Conservation (phyloP, 2,888 invertebrate genomes). For the Amiota mariae region DNA sequence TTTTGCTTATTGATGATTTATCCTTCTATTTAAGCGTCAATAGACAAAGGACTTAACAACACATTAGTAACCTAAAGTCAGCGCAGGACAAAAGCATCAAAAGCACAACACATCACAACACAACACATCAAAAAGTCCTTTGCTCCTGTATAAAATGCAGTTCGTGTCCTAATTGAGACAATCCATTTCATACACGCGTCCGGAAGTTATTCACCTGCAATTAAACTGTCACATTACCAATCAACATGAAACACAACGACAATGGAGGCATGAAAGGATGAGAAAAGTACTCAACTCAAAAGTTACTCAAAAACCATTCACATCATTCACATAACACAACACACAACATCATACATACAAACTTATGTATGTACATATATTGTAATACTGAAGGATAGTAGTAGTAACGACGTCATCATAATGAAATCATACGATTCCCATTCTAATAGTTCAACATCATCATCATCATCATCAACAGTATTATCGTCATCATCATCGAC, state of each 20-base stretch:
- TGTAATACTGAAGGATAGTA: too few species aligned
- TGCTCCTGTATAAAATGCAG: conserved; percentile 27
- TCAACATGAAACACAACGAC: conserved; percentile 30
- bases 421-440: too few species aligned
- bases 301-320: conserved; percentile 56
- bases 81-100: conserved; percentile 62
- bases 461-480: conserved; percentile 4
- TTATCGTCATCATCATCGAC: neutral
- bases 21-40: conserved; percentile 16
- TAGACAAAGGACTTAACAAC: conserved; percentile 35
- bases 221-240: conserved; percentile 70
- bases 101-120: conserved; percentile 47
- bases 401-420: neutral
- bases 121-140: conserved; percentile 58
- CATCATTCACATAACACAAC: conserved; percentile 6
- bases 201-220: conserved; percentile 69
- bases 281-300: conserved; percentile 51
- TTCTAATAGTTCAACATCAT: neutral
- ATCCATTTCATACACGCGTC: conserved; percentile 47
- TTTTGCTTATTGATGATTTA: too few species aligned
- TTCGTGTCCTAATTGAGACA: neutral
- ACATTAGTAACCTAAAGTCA: conserved; percentile 52
- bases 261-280: neutral
- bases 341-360: too few species aligned
- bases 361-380: too few species aligned